Conservation (phyloP, 1,140 invertebrate species). For the Mya arenaria region DNA sequence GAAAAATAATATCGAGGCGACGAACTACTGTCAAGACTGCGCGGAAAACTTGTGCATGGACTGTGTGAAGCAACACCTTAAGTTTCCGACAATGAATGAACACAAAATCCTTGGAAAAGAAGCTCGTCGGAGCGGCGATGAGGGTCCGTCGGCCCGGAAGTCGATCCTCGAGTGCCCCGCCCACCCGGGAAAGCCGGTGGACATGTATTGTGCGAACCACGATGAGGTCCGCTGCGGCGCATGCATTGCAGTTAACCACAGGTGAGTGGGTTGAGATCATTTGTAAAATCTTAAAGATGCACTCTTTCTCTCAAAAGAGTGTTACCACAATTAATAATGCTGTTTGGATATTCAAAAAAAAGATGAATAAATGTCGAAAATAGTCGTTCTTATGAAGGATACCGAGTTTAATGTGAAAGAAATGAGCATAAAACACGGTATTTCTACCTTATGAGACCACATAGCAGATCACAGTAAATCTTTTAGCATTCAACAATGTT, state of each 20-base stretch:
- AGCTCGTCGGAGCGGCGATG: neutral
- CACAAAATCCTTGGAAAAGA: slow-evolving; percentile 37
- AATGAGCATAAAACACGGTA: too few relatives aligned
- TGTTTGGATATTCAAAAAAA: too few relatives aligned
- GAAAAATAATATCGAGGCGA: slow-evolving; percentile 25
- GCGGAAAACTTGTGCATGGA: slow-evolving; percentile 43
- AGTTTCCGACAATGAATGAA: slow-evolving; percentile 28
- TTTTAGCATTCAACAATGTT: too few relatives aligned
- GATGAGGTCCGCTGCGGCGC: slow-evolving; percentile 41
- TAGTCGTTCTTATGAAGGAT: too few relatives aligned
- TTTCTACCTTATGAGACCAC: too few relatives aligned
- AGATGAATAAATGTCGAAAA: too few relatives aligned
- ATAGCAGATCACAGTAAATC: too few relatives aligned
- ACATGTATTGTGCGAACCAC: slow-evolving; percentile 49
- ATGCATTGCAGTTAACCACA: slow-evolving; percentile 32
- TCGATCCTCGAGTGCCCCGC: slow-evolving; percentile 28
- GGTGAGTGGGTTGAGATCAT: too few relatives aligned
- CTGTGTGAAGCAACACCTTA: slow-evolving; percentile 44
- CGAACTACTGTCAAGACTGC: slow-evolving; percentile 43
- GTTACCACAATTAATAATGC: too few relatives aligned
- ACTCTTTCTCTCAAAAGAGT: too few relatives aligned
- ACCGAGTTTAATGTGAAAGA: too few relatives aligned
- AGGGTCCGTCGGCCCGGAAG: neutral
- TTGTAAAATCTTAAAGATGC: too few relatives aligned
- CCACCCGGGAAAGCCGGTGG: slow-evolving; percentile 27